Evolutionary conservation across 2,797 vertebrate genomes (phyloP), one percentile per base, ranked within the genome.

Genomic region (Halcyon badia): DNA sequence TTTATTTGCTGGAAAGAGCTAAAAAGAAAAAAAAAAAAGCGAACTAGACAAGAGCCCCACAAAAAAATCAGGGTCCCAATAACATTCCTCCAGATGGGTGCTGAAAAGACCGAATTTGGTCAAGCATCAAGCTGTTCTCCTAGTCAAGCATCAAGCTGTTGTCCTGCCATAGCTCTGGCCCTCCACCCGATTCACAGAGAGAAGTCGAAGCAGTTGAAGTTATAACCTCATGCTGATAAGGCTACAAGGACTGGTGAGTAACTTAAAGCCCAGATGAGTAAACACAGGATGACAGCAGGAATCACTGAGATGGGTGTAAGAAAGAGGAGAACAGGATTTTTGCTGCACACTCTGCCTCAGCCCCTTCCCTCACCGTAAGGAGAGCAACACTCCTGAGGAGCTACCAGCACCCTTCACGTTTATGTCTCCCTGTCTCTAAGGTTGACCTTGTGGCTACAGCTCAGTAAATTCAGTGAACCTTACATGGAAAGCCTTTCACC

Each of bases 221-320:
- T 35, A 77, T 21, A 33, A 7, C 3, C 10, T 58, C 39, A 5
- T 0, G 7, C 24, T 39, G 7, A 18, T n/a, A 44, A 0, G 3
- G 58, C 64, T 51, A 30, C 5, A 6, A 37, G 14, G 44, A 48
- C 28, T 64, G 22, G 48, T 3, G 9, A 77, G 42, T 15, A 78
- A 48, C 20, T 57, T 57, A 31, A 28, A 68, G 13, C 49, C 46
- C 41, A 33, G 24, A 33, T 33, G 37, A 35, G 2, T 9, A 58
- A 35, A 46, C 9, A 37, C 6, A 80, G 28, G 9, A 75, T 14
- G 28, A 72, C 0, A 1, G 28, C 26, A 86, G 51, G 25, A 80
- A 69, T 6, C 0, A 0, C 21, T 10, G n/a, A 68, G 35, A 26
- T 0, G 0, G 35, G 28, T 31, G 2, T 42, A 41, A 17, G 21